Evolutionary conservation across 1,140 invertebrate species (phyloP), one percentile per base, ranked within the genome.

Genomic region (Berghia stephanieae): DNA sequence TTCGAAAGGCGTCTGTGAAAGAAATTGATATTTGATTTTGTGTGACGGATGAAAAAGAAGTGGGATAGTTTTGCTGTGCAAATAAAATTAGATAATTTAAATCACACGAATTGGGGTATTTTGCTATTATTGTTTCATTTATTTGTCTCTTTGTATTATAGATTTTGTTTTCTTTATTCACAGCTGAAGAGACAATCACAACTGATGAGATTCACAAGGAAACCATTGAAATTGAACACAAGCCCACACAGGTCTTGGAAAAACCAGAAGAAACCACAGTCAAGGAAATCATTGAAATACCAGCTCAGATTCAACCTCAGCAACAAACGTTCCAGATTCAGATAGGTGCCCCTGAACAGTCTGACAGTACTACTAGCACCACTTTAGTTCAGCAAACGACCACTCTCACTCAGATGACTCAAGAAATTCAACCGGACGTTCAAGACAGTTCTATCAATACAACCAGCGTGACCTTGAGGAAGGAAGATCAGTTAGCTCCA

Each of bases 171-270:
- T 36, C n/a, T 57, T 24, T 72, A n/a, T 40, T 38, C 55, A n/a
- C 46, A 79, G 67, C 5, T 66, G 73, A 75, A 24, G 73, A 75
- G 42, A 75, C 73, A 40, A 38, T 66, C 27, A 44, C 46, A 13
- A 80, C 83, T 44, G 80, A 85, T 79, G 86, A 86, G 66, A 72
- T 79, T 38, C 83, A 86, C 76, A 85, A 80, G 75, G 85, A 86
- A 75, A 86, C 85, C 2, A 86, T 87, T 78, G 83, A 86, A 77
- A 84, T 87, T 69, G 83, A 87, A 60, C 52, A 70, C 31, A 55
- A 38, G n/a, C 46, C 18, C 21, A 38, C 31, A 27, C n/a, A 79
- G 46, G 52, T 78, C 13, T 34, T 63, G 24, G 80, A 80, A 78
- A 40, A 72, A 72, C 42, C 67, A 31, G 70, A 63, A 24, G 43